Evolutionary conservation across 2,797 vertebrate genomes (phyloP).

Genomic region (Mormyrops attenuatus): DNA sequence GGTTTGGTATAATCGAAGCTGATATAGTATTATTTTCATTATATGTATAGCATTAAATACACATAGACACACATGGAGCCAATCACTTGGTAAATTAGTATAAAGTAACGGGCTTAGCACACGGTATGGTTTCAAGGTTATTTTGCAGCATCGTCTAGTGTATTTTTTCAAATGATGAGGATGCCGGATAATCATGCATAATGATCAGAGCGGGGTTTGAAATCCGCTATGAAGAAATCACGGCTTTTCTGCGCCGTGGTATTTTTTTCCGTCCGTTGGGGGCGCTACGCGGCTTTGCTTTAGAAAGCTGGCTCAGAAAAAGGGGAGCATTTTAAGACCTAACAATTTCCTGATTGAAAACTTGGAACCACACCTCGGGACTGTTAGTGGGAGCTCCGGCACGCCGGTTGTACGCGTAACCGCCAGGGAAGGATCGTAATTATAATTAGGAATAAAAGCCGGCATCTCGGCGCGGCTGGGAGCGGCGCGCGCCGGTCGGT

Average conservation of each 20-base stretch:
- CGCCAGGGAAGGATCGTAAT: neutral
- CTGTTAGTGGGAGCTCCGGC: slow-evolving; percentile 6
- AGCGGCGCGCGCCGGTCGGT: neutral
- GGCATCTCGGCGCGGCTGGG: neutral
- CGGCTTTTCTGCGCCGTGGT: neutral
- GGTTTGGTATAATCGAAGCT: neutral
- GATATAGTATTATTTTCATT: neutral
- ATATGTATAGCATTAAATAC: neutral
- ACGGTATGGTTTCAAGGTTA: neutral
- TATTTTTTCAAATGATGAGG: neutral
- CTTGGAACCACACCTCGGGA: slow-evolving; percentile 39
- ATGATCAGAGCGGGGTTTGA: neutral
- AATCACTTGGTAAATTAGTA: neutral
- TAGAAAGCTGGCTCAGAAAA: neutral
- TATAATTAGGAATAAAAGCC: neutral
- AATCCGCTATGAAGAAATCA: neutral
- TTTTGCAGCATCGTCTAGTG: neutral
- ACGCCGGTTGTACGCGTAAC: neutral
- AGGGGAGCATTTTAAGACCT: slow-evolving; percentile 18
- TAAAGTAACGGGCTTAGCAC: neutral
- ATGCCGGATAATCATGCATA: neutral
- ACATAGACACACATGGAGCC: neutral
- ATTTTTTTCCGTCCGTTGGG: slow-evolving; percentile 11
- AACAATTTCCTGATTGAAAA: slow-evolving; percentile 41
- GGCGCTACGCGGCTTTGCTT: slow-evolving; percentile 18